Conservation (phyloP, 1,140 invertebrate species). For the Charaxes varanes region DNA sequence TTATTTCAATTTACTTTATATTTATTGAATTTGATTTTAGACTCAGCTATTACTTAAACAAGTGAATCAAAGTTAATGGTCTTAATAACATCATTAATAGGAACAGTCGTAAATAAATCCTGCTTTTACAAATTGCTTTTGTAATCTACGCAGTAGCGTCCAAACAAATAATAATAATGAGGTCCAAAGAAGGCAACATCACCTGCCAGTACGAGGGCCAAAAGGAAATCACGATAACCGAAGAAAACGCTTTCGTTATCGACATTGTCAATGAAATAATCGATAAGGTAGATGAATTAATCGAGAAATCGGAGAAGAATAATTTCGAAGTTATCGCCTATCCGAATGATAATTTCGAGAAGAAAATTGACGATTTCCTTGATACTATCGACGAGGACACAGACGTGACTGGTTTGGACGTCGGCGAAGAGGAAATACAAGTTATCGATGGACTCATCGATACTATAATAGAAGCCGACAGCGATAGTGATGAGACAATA, state of each 20-base stretch:
- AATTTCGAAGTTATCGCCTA: constrained; percentile 42
- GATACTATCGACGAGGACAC: constrained; percentile 44
- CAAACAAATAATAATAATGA: constrained; percentile 49
- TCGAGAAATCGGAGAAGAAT: constrained; percentile 24
- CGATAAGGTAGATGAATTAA: constrained; percentile 36
- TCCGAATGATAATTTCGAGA: constrained; percentile 21
- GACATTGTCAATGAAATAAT: constrained; percentile 38
- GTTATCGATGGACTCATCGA: constrained; percentile 21
- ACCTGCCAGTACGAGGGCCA: constrained; percentile 28
- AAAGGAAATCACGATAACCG: constrained; percentile 10
- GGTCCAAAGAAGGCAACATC: constrained; percentile 36
- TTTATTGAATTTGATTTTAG: too few species aligned
- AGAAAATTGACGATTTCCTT: constrained; percentile 30
- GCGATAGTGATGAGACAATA: constrained; percentile 25
- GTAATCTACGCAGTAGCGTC: too few species aligned
- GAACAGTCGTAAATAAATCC: too few species aligned
- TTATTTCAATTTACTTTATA: too few species aligned
- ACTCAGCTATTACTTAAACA: too few species aligned
- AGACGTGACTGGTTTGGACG: constrained; percentile 23
- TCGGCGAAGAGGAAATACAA: constrained; percentile 26
- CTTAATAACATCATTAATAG: too few species aligned
- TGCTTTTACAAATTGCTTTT: too few species aligned
- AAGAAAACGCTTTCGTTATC: constrained; percentile 20
- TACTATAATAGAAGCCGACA: constrained; percentile 12
- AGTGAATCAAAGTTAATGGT: too few species aligned